Conservation (phyloP, 2,888 invertebrate genomes). For the Tromatobia lineatoria region DNA sequence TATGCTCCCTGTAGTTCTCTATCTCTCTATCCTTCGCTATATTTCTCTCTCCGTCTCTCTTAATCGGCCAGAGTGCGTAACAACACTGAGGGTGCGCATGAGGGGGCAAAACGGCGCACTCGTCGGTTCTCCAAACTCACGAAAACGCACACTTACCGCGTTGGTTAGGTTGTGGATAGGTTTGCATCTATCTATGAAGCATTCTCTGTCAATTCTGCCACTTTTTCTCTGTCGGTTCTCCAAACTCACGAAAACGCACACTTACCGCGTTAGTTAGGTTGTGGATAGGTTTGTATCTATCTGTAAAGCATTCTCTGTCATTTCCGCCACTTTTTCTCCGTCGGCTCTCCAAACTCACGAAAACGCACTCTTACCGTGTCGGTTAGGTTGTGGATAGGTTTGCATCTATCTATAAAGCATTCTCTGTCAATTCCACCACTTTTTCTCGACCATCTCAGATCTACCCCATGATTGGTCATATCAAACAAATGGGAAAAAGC, state of each 20-base stretch:
- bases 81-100: slow-evolving; percentile 50
- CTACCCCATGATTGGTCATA: too few species aligned
- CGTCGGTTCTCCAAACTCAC: slow-evolving; percentile 39
- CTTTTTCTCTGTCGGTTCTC: slow-evolving; percentile 29
- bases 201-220: too few species aligned
- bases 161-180: background rate
- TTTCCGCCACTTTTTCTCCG: background rate
- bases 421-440: too few species aligned
- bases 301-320: background rate
- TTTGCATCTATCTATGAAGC: background rate
- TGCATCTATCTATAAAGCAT: background rate
- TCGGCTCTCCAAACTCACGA: slow-evolving; percentile 33
- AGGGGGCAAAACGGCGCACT: slow-evolving; percentile 32
- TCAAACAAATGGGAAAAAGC: too few species aligned
- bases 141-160: too few species aligned
- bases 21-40: slow-evolving; percentile 21
- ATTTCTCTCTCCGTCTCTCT: slow-evolving; percentile 17
- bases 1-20: slow-evolving; percentile 72
- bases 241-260: background rate
- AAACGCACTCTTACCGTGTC: too few species aligned
- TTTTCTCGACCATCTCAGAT: too few species aligned
- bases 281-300: background rate
- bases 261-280: background rate
- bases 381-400: background rate
- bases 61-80: slow-evolving; percentile 30